Conservation (phyloP, 2,113 vertebrate genomes). For the crab-eating macaque (Macaca fascicularis) region T2T-MFA8v1.1 NC_088381.1:12397001-12397500, state of each 20-base stretch:
- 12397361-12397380: background rate
- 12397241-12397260: background rate
- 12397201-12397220: background rate
- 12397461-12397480: background rate
- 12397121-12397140: background rate
- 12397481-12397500: background rate
- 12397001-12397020: background rate
- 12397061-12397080: background rate
- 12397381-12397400: background rate
- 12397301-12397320: background rate
- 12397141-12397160: background rate
- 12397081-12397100: background rate
- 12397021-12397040: background rate
- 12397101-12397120: background rate
- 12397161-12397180: slow-evolving; percentile 30
- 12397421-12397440: background rate
- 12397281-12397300: background rate
- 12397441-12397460: background rate
- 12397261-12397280: background rate
- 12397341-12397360: background rate
- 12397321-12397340: background rate
- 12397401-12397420: background rate
- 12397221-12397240: background rate
- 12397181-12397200: background rate
- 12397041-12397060: background rate